Percentiles rank a stretch among this genome's conserved stretches.
Evolutionary conservation across 2,888 invertebrate genomes (phyloP).

Genomic region (Eudasyphora cyanicolor): DNA sequence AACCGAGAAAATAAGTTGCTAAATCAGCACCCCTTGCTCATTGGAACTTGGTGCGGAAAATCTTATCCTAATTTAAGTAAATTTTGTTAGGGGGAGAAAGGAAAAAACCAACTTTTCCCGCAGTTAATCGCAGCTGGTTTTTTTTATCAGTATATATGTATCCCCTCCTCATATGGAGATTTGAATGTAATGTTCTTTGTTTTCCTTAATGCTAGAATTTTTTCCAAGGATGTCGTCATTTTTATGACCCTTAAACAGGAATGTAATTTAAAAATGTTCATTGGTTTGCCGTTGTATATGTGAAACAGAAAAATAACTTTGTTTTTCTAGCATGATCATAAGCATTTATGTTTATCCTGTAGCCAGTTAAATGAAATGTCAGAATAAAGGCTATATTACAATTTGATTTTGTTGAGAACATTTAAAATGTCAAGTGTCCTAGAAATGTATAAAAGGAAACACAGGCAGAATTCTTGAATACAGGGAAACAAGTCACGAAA

Average conservation of each 20-base stretch:
- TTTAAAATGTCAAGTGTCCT: background rate
- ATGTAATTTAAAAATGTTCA: background rate
- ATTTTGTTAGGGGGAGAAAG: background rate
- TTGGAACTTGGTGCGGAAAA: background rate
- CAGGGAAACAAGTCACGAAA: too few relatives aligned
- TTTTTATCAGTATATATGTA: background rate
- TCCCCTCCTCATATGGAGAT: background rate
- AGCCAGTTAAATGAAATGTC: background rate
- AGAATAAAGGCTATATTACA: background rate
- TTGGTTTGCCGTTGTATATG: background rate
- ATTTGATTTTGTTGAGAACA: background rate
- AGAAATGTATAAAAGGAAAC: too few relatives aligned
- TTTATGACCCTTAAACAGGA: background rate
- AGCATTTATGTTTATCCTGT: background rate
- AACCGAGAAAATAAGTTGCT: constrained; percentile 5
- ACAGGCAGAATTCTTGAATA: too few relatives aligned
- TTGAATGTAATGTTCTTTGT: constrained; percentile 11
- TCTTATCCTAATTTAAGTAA: constrained; percentile 13
- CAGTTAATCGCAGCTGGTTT: constrained; percentile 19
- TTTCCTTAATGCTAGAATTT: background rate
- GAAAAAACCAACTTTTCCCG: background rate
- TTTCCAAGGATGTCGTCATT: constrained; percentile 10
- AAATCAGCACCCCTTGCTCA: background rate
- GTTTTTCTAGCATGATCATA: background rate
- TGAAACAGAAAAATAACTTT: too few relatives aligned